phyloP scores from a whole-genome alignment of 37 sponge, comb jelly and placozoan species.

The Amphimedon queenslandica region DNA sequence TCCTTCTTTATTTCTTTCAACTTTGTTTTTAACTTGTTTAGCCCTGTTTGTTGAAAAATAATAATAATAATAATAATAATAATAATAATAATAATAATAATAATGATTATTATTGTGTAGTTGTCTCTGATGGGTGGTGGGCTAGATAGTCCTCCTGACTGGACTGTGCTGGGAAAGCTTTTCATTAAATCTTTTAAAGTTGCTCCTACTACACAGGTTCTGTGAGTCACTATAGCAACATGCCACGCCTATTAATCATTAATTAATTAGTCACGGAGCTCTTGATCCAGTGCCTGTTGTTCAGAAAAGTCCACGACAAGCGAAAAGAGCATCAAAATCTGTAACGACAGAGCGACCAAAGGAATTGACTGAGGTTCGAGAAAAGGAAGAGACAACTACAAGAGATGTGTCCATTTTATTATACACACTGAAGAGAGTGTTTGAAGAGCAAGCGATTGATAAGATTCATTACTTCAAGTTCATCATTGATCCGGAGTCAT shows the following conservation, averaged over 20 bases:
- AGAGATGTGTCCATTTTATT: conserved; percentile 65
- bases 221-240: neutral
- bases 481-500: conserved; percentile 73
- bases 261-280: conserved; percentile 57
- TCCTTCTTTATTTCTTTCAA: too few relatives aligned
- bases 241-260: neutral
- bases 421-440: conserved; percentile 23
- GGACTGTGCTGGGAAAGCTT: conserved; percentile 63
- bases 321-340: neutral
- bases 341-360: conserved; percentile 34
- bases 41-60: too few relatives aligned
- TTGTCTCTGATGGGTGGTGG: neutral
- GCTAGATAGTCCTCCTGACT: conserved; percentile 61
- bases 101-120: neutral
- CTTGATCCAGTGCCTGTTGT: conserved; percentile 60
- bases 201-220: conserved; percentile 41
- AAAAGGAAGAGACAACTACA: conserved; percentile 83
- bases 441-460: conserved; percentile 7
- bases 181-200: conserved; percentile 27
- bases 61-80: too few relatives aligned
- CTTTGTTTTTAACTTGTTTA: too few relatives aligned
- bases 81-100: neutral
- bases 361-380: conserved; percentile 45
- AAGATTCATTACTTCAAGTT: conserved; percentile 73
- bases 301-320: conserved; percentile 10